Evolutionary conservation across 2,113 vertebrate species (phyloP).

Genomic region (Monopterus albus): DNA sequence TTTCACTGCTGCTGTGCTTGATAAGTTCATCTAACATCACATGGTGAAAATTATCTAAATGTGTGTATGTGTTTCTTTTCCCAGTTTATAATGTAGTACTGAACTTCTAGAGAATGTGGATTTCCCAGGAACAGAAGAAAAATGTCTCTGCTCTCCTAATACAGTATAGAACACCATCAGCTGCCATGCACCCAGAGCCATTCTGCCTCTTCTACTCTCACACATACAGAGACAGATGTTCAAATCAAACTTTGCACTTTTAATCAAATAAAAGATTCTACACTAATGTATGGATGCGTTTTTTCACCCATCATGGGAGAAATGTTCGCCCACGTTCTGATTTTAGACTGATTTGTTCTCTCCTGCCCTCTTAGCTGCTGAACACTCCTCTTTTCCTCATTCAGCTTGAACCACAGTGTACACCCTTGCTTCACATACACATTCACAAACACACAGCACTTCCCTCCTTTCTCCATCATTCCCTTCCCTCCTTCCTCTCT

Average conservation of each 20-base stretch:
- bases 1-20: neutral
- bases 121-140: no score
- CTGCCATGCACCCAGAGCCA: no score
- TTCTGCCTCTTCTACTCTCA: no score
- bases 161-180: no score
- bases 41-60: no score
- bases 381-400: conserved; percentile 41
- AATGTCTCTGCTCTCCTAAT: no score
- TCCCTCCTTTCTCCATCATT: conserved; percentile 26
- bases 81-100: no score
- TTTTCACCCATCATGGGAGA: neutral
- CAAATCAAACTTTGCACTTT: neutral
- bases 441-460: conserved; percentile 5
- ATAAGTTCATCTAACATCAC: no score
- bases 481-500: conserved; percentile 45
- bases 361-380: neutral
- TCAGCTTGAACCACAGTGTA: conserved; percentile 10
- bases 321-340: conserved; percentile 2
- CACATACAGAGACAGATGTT: neutral
- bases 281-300: neutral
- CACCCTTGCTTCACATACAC: conserved; percentile 5
- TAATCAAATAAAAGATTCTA: neutral
- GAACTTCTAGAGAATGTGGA: no score
- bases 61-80: no score
- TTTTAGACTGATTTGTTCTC: neutral